Conservation (phyloP, 2,888 invertebrate genomes). For the Mesodorylaimus sp. region DNA sequence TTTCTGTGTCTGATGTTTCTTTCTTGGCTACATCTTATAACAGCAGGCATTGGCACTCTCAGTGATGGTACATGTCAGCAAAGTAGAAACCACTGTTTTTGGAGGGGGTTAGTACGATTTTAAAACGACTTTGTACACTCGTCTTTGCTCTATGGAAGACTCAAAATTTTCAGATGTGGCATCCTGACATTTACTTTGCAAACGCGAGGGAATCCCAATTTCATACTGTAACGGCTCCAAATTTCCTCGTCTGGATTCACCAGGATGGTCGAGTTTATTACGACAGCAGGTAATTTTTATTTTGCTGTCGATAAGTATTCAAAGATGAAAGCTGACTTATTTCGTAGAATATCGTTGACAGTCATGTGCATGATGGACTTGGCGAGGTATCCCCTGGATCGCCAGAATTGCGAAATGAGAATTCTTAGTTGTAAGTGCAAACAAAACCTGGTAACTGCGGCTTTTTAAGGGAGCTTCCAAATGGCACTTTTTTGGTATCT, state of each 20-base stretch:
- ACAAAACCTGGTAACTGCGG: too few relatives aligned
- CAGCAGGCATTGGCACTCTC: too few relatives aligned
- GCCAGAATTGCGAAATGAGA: conserved; percentile 37
- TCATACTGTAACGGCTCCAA: conserved; percentile 8
- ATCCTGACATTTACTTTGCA: conserved; percentile 9
- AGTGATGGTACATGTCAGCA: too few relatives aligned
- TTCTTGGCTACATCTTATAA: too few relatives aligned
- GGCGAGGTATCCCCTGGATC: conserved; percentile 38
- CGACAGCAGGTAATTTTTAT: conserved; percentile 1
- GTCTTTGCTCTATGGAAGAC: too few relatives aligned
- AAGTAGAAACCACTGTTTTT: too few relatives aligned
- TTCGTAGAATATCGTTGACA: conserved; percentile 35
- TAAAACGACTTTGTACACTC: too few relatives aligned
- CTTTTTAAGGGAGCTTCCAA: background rate
- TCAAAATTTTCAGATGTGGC: conserved; percentile 10
- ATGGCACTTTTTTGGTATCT: too few relatives aligned
- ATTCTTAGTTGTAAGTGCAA: conserved; percentile 39
- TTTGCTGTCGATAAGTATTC: background rate
- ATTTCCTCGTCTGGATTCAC: conserved; percentile 7
- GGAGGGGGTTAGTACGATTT: too few relatives aligned
- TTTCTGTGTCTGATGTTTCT: too few relatives aligned
- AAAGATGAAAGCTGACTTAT: background rate
- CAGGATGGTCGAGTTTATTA: conserved; percentile 9
- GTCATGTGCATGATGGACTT: conserved; percentile 42
- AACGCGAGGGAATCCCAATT: conserved; percentile 5